These are phyloP conservation scores for Epinotia ramella DNA, from an alignment of 2,888 invertebrate species.

Conservation along the genomic window DNA sequence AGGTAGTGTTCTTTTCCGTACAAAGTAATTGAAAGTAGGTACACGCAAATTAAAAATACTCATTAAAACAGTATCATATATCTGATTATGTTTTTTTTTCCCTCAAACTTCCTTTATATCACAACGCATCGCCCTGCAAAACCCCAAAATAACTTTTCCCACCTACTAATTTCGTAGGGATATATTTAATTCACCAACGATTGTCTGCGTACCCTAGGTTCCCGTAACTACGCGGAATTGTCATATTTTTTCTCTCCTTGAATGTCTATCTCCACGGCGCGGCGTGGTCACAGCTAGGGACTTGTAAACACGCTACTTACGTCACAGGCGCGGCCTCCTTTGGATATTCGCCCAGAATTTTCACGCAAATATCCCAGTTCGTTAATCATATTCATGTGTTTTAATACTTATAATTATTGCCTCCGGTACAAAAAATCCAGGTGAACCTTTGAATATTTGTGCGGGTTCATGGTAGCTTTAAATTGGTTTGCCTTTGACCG, in stretches of 20 bases:
- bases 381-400: slow-evolving; percentile 54
- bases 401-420: slow-evolving; percentile 58
- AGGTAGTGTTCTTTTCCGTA: no score
- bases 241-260: slow-evolving; percentile 2
- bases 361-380: slow-evolving; percentile 52
- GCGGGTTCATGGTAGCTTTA: background rate
- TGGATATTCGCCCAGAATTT: slow-evolving; percentile 71
- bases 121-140: slow-evolving; percentile 1
- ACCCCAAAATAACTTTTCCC: slow-evolving; percentile 5
- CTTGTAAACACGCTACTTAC: slow-evolving; percentile 53
- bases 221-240: slow-evolving; percentile 10
- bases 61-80: no score
- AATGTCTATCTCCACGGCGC: slow-evolving; percentile 9
- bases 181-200: slow-evolving; percentile 12
- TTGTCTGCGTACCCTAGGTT: slow-evolving; percentile 3
- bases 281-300: slow-evolving; percentile 42
- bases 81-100: no score
- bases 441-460: slow-evolving; percentile 7
- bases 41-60: no score
- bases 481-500: background rate
- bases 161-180: slow-evolving; percentile 5
- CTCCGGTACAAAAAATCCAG: slow-evolving; percentile 7
- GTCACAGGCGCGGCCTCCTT: slow-evolving; percentile 60
- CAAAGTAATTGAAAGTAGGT: no score
- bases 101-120: background rate